Evolutionary conservation across 2,888 invertebrate species (phyloP), one percentile per base, ranked within the genome.

Genomic region (Syritta pipiens): DNA sequence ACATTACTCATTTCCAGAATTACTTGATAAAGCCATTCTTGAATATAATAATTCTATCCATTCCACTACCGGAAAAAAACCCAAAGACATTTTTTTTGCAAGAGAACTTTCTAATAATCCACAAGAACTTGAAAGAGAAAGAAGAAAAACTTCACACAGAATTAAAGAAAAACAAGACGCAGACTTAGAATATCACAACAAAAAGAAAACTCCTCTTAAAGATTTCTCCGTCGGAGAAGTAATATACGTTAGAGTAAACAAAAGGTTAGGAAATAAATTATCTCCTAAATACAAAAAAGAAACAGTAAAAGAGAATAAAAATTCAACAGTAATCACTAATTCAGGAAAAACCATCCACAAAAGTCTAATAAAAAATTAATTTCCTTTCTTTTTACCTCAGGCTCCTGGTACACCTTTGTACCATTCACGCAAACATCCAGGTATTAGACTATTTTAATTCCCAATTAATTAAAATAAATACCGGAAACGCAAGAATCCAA

Each of bases 1-100:
- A 42, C 30, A 59, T 5, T 35, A 12, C 5, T 40, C 69, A 12
- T 69, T 76, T 26, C 17, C n/a, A 17, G 68, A 76, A 40, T 62
- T 76, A 5, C 17, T 55, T 3, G 55, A 55, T 12, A 26, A n/a
- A 10, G 10, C 26, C 1, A 24, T 40, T 1, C 14, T 17, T 19
- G 55, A 24, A 35, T 55, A 55, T 28, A 55, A 55, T 12, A 26
- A 5, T 1, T 55, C 53, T 10, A 14, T n/a, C n/a, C n/a, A n/a
- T n/a, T n/a, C n/a, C n/a, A n/a, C n/a, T n/a, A n/a, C n/a, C n/a
- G n/a, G n/a, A n/a, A n/a, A n/a, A n/a, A n/a, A 26, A 37, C 37
- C 53, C 1, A 17, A 26, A 1, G 40, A 19, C 4, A 17, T 55
- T 40, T 55, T 55, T 22, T 19, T 53, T 1, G 35, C 3, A 2